Conservation (phyloP, 2,113 vertebrate genomes). For the Shinisaurus crocodilurus region DNA sequence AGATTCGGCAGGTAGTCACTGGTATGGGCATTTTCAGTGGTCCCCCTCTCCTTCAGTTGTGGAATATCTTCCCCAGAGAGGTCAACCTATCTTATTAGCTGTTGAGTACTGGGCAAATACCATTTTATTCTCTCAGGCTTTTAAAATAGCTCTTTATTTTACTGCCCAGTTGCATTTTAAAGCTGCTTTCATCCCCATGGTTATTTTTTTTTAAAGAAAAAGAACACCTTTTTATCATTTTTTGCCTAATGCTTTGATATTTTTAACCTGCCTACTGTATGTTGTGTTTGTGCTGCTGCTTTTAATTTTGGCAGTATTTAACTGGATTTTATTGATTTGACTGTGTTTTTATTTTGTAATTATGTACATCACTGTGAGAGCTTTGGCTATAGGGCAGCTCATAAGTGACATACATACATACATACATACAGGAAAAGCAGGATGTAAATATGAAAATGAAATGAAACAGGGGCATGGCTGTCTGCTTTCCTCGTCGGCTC, state of each 20-base stretch:
- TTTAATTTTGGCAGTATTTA: background rate
- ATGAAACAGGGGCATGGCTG: background rate
- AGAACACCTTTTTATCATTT: background rate
- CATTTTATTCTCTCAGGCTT: too few relatives aligned
- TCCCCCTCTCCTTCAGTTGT: background rate
- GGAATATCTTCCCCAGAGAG: background rate
- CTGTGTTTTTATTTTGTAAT: background rate
- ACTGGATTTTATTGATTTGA: background rate
- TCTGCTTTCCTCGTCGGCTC: background rate
- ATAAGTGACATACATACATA: background rate
- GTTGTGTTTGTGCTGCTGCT: background rate
- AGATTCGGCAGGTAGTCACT: background rate
- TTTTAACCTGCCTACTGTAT: background rate
- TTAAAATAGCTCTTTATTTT: background rate
- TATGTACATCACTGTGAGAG: too few relatives aligned
- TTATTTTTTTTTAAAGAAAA: background rate
- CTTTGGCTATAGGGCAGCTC: background rate
- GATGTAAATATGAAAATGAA: background rate
- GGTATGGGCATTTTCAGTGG: background rate
- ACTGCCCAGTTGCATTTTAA: background rate
- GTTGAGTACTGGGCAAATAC: too few relatives aligned
- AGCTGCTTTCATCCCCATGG: background rate
- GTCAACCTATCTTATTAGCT: too few relatives aligned
- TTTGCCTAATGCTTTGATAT: background rate
- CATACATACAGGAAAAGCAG: background rate